A percentile compares a stretch with the other conserved stretches of the same genome.
phyloP scores from a whole-genome alignment of 92 coral and sea anemone genomes.

The Porites cylindrica region DNA sequence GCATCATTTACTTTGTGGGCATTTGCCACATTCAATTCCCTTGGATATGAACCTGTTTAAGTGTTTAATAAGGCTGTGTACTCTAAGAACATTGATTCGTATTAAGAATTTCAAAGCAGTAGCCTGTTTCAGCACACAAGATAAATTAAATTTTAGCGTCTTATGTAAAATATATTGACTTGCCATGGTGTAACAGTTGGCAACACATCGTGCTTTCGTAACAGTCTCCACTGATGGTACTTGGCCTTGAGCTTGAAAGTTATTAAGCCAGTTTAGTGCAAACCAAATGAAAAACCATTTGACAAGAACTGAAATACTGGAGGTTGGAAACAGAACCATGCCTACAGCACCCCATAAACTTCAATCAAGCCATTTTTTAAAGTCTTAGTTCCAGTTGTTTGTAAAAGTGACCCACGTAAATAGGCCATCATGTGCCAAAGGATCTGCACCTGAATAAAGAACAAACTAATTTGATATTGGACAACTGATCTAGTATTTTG shows the following conservation, averaged over 20 bases:
- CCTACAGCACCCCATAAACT: not conserved
- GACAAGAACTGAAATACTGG: not conserved
- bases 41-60: constrained; percentile 9
- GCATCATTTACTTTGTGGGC: constrained; percentile 13
- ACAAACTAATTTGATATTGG: too few species aligned
- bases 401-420: not conserved
- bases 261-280: not conserved
- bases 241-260: not conserved
- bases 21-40: not conserved
- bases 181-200: constrained; percentile 64
- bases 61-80: too few species aligned
- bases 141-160: not conserved
- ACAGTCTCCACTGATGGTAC: not conserved
- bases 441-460: too few species aligned
- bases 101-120: too few species aligned
- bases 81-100: too few species aligned
- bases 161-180: not conserved
- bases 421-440: too few species aligned
- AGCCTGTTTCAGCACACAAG: too few species aligned
- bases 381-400: not conserved
- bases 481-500: too few species aligned
- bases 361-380: not conserved
- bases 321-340: not conserved
- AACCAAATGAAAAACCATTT: constrained; percentile 1
- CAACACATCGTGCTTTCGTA: constrained; percentile 58